Conservation (phyloP, 2,113 vertebrate species). For the Alligator mississippiensis region DNA sequence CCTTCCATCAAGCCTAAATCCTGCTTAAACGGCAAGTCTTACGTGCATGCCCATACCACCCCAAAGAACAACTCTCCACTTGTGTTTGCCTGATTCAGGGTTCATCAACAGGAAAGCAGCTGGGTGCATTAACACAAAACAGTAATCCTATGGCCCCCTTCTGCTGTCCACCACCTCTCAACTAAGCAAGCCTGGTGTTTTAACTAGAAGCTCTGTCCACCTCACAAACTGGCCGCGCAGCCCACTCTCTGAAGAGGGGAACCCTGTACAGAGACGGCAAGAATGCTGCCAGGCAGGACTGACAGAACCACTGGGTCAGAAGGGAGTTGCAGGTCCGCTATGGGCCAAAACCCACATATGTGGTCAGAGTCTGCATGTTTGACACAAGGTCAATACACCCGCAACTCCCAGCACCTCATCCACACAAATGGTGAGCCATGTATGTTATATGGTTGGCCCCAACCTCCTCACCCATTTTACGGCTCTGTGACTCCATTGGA, state of each 20-base stretch:
- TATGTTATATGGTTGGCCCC: neutral
- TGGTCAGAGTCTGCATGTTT: too few relatives aligned
- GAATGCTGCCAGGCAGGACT: neutral
- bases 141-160: neutral
- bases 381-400: too few relatives aligned
- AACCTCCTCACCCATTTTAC: neutral
- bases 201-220: neutral
- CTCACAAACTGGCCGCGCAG: neutral
- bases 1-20: neutral
- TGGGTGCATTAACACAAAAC: neutral
- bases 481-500: neutral
- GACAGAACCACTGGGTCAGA: neutral
- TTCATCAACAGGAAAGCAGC: neutral
- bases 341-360: too few relatives aligned
- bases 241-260: neutral
- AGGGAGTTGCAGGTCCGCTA: too few relatives aligned
- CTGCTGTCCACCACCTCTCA: neutral
- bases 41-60: too few relatives aligned
- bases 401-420: neutral
- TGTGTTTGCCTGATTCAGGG: neutral
- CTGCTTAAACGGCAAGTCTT: too few relatives aligned
- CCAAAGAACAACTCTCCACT: neutral
- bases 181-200: too few relatives aligned
- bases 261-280: neutral
- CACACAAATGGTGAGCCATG: neutral